A percentile compares a stretch with the other conserved stretches of the same genome.
Conservation (phyloP, 2,888 invertebrate genomes). For the Urechis unicinctus region DNA sequence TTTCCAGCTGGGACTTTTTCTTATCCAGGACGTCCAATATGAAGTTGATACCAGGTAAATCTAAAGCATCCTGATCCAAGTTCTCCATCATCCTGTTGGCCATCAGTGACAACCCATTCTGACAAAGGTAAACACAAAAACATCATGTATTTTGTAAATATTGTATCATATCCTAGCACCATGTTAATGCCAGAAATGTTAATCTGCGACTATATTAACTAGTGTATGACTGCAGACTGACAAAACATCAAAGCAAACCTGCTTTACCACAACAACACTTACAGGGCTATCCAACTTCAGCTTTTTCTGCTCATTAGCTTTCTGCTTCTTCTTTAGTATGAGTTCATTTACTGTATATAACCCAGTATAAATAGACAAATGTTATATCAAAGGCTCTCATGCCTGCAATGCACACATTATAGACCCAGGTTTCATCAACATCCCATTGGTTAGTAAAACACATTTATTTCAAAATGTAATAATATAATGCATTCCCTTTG, state of each 20-base stretch:
- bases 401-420: too few relatives aligned
- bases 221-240: background rate
- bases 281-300: slow-evolving; percentile 29
- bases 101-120: background rate
- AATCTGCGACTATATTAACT: too few relatives aligned
- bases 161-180: too few relatives aligned
- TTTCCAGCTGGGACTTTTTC: slow-evolving; percentile 72
- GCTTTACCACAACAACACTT: too few relatives aligned
- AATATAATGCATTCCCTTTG: background rate
- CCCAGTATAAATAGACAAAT: too few relatives aligned
- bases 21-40: slow-evolving; percentile 74
- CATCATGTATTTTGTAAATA: too few relatives aligned
- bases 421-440: too few relatives aligned
- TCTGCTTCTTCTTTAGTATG: slow-evolving; percentile 61
- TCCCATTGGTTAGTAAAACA: too few relatives aligned
- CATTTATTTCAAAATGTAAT: background rate
- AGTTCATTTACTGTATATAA: slow-evolving; percentile 70
- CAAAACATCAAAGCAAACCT: too few relatives aligned
- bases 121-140: background rate
- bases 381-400: too few relatives aligned
- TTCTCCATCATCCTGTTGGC: background rate
- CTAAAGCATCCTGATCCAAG: slow-evolving; percentile 51
- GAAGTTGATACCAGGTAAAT: slow-evolving; percentile 72
- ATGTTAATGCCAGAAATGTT: too few relatives aligned
- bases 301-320: slow-evolving; percentile 32